phyloP scores from a whole-genome alignment of 2,797 vertebrate genomes.

The Tarsius wallacei region DNA sequence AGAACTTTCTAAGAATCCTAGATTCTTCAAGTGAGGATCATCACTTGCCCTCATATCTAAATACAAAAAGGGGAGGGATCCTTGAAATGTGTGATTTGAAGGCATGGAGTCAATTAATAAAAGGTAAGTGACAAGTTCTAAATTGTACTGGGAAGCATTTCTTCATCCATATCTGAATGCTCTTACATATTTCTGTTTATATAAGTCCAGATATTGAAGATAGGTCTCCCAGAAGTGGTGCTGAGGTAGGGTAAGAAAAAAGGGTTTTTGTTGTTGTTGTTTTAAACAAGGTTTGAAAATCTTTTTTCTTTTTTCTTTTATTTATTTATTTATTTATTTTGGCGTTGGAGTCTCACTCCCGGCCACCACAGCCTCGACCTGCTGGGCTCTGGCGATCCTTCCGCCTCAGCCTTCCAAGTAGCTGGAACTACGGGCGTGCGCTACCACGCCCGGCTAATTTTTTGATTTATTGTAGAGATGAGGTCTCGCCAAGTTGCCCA shows the following conservation, averaged over 20 bases:
- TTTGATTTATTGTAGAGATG: too few species aligned
- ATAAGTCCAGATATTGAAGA: slow-evolving; percentile 48
- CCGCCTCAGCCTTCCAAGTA: too few species aligned
- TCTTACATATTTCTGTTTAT: not conserved
- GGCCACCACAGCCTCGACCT: too few species aligned
- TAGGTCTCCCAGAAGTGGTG: slow-evolving; percentile 87
- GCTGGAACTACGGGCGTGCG: too few species aligned
- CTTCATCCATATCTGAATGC: not conserved
- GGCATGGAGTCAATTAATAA: not conserved
- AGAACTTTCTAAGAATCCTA: not conserved
- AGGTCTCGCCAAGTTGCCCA: too few species aligned
- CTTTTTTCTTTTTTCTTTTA: too few species aligned
- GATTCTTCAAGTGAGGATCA: not conserved
- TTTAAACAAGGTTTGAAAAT: slow-evolving; percentile 83
- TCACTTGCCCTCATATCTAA: not conserved
- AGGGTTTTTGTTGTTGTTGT: slow-evolving; percentile 73
- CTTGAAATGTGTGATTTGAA: not conserved
- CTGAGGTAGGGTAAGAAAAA: slow-evolving; percentile 73
- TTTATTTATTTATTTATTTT: too few species aligned
- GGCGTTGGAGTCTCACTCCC: too few species aligned
- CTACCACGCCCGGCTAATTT: too few species aligned
- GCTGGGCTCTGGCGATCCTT: too few species aligned
- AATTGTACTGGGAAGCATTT: not conserved
- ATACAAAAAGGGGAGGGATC: not conserved
- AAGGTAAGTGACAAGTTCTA: not conserved